phyloP scores from a whole-genome alignment of 2,113 vertebrate species.

The Vireo altiloquus region DNA sequence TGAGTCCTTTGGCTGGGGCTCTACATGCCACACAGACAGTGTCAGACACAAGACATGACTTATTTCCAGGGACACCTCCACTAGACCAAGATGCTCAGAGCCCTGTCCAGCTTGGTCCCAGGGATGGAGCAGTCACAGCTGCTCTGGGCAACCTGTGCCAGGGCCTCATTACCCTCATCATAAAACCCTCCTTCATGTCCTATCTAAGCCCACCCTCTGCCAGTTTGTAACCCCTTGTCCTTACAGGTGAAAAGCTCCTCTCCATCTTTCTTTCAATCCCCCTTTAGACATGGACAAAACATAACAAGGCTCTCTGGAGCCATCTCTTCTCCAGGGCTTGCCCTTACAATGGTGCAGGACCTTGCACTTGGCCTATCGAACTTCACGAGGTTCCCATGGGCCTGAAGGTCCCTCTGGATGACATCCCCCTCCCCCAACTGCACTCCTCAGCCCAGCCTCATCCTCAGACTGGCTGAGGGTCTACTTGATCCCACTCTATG shows the following conservation, averaged over 20 bases:
- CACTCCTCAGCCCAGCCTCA: not conserved
- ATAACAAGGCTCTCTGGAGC: not conserved
- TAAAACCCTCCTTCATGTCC: not conserved
- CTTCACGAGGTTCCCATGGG: not conserved
- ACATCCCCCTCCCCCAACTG: not conserved
- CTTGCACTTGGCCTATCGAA: not conserved
- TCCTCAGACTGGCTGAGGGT: not conserved
- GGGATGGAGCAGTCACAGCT: not conserved
- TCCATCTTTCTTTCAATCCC: not conserved
- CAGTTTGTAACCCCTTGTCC: not conserved
- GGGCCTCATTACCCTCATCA: accelerated
- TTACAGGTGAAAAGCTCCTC: not conserved
- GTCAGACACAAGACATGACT: not conserved
- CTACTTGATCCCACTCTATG: not conserved
- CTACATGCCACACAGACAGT: accelerated
- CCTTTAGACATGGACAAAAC: not conserved
- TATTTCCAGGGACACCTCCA: not conserved
- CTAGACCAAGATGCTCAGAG: not conserved
- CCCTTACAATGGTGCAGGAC: not conserved
- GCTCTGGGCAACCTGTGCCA: not conserved
- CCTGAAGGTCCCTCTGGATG: not conserved
- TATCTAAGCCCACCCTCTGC: not conserved
- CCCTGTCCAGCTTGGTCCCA: not conserved
- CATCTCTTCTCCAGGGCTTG: not conserved
- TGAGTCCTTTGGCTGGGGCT: not conserved